phyloP scores from a whole-genome alignment of 1,140 invertebrate genomes.

The Zaprionus kolodkinae region DNA sequence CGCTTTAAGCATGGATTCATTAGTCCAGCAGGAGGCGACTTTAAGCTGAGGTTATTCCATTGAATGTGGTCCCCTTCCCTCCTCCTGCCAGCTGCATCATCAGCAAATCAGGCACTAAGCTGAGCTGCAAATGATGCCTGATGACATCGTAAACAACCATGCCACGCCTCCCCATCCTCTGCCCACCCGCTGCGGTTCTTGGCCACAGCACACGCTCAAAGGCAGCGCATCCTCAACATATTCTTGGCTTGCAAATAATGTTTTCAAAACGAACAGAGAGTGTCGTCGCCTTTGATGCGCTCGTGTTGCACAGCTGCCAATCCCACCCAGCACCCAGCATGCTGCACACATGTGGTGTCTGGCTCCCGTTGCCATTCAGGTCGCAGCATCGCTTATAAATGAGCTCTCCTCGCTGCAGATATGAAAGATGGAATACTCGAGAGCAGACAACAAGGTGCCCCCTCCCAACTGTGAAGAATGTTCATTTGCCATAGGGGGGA shows the following conservation, averaged over 20 bases:
- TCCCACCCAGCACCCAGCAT: no score
- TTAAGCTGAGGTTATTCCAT: not conserved
- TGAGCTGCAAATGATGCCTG: conserved; percentile 45
- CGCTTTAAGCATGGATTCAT: conserved; percentile 20
- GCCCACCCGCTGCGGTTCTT: conserved; percentile 17
- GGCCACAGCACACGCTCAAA: conserved; percentile 15
- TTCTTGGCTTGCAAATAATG: conserved; percentile 56
- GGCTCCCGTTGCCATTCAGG: not conserved
- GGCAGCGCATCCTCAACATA: conserved; percentile 43
- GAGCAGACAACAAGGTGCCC: not conserved
- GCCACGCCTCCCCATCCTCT: no score
- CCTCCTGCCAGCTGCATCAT: conserved; percentile 31
- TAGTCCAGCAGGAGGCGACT: not conserved
- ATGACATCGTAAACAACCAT: conserved; percentile 7
- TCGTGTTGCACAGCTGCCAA: conserved; percentile 46
- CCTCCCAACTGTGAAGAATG: not conserved
- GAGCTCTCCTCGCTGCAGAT: not conserved
- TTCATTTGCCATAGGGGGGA: no score
- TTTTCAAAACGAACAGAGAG: conserved; percentile 20
- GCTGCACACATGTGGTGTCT: not conserved
- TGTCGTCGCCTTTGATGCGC: not conserved
- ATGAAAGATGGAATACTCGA: not conserved
- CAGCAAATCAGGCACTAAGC: conserved; percentile 31
- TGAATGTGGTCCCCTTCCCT: not conserved
- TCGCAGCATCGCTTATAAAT: not conserved